A percentile compares a stretch with the other conserved stretches of the same genome.
phyloP scores from a whole-genome alignment of 2,113 vertebrate genomes.

The Parus major region DNA sequence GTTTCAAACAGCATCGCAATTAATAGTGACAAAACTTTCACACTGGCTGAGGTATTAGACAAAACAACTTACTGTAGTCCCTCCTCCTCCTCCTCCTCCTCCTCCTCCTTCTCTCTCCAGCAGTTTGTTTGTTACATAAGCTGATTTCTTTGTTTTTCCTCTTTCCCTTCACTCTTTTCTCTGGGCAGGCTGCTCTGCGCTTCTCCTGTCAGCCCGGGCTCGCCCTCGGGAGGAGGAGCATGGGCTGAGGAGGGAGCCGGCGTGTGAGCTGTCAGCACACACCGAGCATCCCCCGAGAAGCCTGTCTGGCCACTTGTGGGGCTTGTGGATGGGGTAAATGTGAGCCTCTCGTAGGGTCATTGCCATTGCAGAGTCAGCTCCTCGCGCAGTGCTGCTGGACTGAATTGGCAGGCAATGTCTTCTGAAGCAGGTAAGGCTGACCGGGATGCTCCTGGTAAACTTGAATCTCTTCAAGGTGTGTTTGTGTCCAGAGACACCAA shows the following conservation, averaged over 20 bases:
- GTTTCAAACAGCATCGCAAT: background rate
- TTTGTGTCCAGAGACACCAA: background rate
- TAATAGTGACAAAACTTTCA: background rate
- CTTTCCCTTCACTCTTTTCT: background rate
- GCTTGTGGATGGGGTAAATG: background rate
- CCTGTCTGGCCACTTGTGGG: background rate
- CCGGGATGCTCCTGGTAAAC: background rate
- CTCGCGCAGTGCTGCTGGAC: background rate
- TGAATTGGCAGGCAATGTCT: constrained; percentile 26
- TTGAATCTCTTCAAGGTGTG: background rate
- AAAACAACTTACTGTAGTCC: constrained; percentile 27
- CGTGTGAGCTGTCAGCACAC: background rate
- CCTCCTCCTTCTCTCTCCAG: background rate
- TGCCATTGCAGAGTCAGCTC: background rate
- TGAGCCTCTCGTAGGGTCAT: background rate
- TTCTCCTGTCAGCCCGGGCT: background rate
- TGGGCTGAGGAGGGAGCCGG: background rate
- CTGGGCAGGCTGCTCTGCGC: background rate
- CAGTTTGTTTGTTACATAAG: constrained; percentile 52
- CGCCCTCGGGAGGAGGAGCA: constrained; percentile 43
- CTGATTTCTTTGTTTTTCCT: constrained; percentile 55
- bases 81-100: constrained; percentile 4
- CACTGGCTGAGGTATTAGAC: background rate
- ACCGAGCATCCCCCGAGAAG: background rate
- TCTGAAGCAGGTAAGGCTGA: constrained; percentile 60